These are phyloP conservation scores for Morone chrysops DNA, from an alignment of 2,113 vertebrate species.

Conservation along the genomic window DNA sequence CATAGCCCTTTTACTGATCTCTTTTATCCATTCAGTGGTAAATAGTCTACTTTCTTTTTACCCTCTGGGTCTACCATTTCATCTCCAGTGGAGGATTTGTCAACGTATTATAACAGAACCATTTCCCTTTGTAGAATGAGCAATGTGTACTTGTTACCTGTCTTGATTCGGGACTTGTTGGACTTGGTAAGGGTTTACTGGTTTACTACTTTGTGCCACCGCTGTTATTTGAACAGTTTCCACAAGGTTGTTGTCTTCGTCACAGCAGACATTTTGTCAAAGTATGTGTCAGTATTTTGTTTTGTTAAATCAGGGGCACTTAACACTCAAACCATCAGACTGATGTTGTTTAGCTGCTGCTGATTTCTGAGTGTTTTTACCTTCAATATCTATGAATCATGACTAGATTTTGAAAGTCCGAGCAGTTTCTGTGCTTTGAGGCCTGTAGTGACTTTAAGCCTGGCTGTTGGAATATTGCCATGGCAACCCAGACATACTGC, in stretches of 20 bases:
- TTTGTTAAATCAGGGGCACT: not conserved
- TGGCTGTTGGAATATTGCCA: not conserved
- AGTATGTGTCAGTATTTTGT: not conserved
- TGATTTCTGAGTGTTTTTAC: not conserved
- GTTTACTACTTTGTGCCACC: not conserved
- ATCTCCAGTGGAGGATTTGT: not conserved
- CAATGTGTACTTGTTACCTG: no score
- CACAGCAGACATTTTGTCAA: not conserved
- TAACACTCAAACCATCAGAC: not conserved
- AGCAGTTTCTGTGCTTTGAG: not conserved
- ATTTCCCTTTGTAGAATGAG: not conserved
- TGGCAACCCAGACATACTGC: slow-evolving; percentile 7
- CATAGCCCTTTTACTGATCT: not conserved
- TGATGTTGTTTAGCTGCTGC: not conserved
- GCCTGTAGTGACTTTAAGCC: not conserved
- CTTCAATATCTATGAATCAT: not conserved
- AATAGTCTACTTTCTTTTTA: not conserved
- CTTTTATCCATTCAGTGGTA: not conserved
- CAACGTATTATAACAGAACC: not conserved
- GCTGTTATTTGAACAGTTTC: not conserved
- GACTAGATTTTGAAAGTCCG: not conserved
- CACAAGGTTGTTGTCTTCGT: not conserved
- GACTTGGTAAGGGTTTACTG: not conserved
- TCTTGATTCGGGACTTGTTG: not conserved
- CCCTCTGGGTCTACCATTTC: no score